A percentile compares a stretch with the other conserved stretches of the same genome.
Evolutionary conservation across 2,113 vertebrate genomes (phyloP).

Genomic region (Geococcyx californianus): DNA sequence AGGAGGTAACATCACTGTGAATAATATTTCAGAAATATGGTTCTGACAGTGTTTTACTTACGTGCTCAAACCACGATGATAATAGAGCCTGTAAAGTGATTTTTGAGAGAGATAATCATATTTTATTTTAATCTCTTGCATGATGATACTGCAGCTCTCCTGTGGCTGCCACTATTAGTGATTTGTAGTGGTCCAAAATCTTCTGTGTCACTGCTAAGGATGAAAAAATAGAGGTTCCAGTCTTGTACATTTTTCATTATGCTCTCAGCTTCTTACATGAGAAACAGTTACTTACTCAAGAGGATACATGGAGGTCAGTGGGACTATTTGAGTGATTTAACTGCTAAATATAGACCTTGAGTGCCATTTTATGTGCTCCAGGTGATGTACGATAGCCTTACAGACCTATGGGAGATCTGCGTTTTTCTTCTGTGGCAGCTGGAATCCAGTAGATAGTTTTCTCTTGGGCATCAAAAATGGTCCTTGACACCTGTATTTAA

Average conservation of each 20-base stretch:
- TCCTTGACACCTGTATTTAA: neutral
- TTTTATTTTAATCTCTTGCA: neutral
- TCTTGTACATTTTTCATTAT: neutral
- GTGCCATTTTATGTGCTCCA: neutral
- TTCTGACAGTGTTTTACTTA: slow-evolving; percentile 13
- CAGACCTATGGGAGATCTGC: neutral
- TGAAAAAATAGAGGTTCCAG: neutral
- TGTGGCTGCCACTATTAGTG: neutral
- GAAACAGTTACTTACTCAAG: neutral
- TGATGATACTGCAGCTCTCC: neutral
- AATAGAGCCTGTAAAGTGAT: neutral
- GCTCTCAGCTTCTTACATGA: neutral
- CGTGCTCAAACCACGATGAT: neutral
- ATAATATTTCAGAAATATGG: neutral
- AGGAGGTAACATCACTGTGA: neutral
- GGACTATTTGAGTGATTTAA: neutral
- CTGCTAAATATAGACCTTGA: neutral
- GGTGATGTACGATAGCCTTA: neutral
- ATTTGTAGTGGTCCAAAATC: neutral
- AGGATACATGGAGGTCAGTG: neutral
- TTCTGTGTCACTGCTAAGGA: neutral
- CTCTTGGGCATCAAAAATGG: neutral
- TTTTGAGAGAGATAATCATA: neutral
- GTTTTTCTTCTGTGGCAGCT: neutral
- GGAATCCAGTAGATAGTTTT: neutral